phyloP scores from a whole-genome alignment of 2,113 vertebrate genomes.

The Mormyrus lacerda region DNA sequence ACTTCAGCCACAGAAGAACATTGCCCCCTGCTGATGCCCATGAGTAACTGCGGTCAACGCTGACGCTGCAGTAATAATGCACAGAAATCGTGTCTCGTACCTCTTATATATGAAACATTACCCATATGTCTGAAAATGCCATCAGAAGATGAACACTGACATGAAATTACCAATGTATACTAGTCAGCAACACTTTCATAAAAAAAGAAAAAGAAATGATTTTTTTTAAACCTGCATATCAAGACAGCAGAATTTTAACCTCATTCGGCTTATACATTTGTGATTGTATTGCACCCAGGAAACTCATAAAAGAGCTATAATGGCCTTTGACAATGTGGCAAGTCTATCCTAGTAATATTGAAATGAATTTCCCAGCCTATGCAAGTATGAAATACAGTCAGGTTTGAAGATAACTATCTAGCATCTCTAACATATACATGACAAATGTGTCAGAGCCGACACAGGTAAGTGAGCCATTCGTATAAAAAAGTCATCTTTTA shows the following conservation, averaged over 20 bases:
- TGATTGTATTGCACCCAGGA: background rate
- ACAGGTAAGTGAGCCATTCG: background rate
- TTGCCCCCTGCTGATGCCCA: background rate
- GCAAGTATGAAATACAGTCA: background rate
- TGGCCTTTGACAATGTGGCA: background rate
- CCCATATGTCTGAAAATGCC: background rate
- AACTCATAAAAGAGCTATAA: background rate
- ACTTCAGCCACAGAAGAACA: background rate
- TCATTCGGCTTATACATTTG: background rate
- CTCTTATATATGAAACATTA: background rate
- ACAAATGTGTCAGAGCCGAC: background rate
- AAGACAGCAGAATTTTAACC: background rate
- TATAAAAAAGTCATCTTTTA: conserved; percentile 22
- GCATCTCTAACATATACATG: background rate
- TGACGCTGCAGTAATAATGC: background rate
- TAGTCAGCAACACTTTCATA: background rate
- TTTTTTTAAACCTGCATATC: background rate
- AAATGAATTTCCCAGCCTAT: background rate
- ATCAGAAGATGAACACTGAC: background rate
- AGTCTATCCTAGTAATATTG: background rate
- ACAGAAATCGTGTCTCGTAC: background rate
- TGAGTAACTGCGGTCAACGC: background rate
- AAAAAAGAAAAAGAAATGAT: background rate
- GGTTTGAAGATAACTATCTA: background rate
- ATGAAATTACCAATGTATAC: background rate